Evolutionary conservation across 1,140 invertebrate genomes (phyloP).

Genomic region (Euglossa dilemma): DNA sequence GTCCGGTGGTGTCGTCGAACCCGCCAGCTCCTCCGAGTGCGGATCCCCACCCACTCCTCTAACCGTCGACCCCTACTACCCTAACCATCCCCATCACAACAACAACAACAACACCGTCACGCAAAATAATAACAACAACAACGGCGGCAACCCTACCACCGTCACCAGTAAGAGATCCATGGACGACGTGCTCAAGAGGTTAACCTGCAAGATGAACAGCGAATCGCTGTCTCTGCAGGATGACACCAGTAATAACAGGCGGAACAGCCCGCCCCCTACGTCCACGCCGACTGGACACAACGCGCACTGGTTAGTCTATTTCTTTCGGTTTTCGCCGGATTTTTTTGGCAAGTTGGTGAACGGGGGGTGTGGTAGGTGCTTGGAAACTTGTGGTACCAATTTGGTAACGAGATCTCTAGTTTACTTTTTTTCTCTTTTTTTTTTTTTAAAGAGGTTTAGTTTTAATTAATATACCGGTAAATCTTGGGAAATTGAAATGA

Average conservation of each 20-base stretch:
- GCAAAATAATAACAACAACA: conserved; percentile 80
- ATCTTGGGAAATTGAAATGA: too few relatives aligned
- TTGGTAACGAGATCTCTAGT: too few relatives aligned
- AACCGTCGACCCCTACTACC: conserved; percentile 73
- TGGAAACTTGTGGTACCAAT: too few relatives aligned
- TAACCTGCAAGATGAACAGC: conserved; percentile 90
- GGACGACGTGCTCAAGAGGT: conserved; percentile 92
- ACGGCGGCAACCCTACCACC: conserved; percentile 67
- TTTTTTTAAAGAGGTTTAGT: too few relatives aligned
- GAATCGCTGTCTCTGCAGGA: conserved; percentile 76
- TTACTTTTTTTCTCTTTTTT: too few relatives aligned
- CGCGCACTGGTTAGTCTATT: conserved; percentile 75
- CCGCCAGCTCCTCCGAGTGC: conserved; percentile 87
- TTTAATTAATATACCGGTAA: too few relatives aligned
- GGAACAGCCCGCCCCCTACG: conserved; percentile 85
- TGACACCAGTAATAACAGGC: conserved; percentile 71
- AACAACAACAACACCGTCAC: conserved; percentile 82
- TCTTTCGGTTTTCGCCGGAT: neutral
- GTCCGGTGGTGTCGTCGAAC: conserved; percentile 76
- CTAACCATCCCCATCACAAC: conserved; percentile 81
- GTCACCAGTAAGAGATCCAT: conserved; percentile 86
- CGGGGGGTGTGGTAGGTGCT: too few relatives aligned
- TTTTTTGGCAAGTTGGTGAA: too few relatives aligned
- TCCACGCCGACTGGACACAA: conserved; percentile 84
- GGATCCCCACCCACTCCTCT: conserved; percentile 86